Evolutionary conservation across 2,888 invertebrate species (phyloP), one percentile per base, ranked within the genome.

Genomic region (Eudemis profundana): DNA sequence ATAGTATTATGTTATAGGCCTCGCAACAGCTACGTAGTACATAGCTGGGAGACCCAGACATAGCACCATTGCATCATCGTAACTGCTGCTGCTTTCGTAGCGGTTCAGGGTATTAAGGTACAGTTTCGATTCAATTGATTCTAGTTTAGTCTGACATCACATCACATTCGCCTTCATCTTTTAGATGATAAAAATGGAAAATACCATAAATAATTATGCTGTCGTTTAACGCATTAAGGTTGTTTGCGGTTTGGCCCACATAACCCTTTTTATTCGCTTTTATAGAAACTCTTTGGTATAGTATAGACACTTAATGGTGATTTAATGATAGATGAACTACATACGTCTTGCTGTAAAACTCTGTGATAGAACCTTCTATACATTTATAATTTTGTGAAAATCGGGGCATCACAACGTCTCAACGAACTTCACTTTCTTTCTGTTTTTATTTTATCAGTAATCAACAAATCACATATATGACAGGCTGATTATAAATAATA

Each of bases 191-290:
- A 33, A n/a, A 57, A 29, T 1, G 23, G 14, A 36, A 57, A 12
- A 17, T 29, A 12, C n/a, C 29, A 36, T 14, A 36, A 51, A 19
- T 3, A 40, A 54, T 23, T n/a, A 27, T 42, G 8, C 23, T 8
- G 23, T 5, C 36, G 8, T 17, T 53, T 4, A 62, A 47, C 17
- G 19, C 63, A 54, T 56, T 56, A 62, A 54, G 40, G 54, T 12
- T 63, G 27, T 12, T 17, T 40, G 63, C 33, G 63, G 63, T 21
- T 49, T 49, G 23, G 12, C 54, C 49, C 29, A 15, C 40, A 47
- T 40, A 27, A 49, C 23, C 15, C 40, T 57, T 63, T 63, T 56
- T 63, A 49, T 56, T 56, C 36, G 21, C 2, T 40, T 56, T 54
- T 29, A 47, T n/a, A 47, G 19, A 38, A 12, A 49, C n/a, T n/a